Evolutionary conservation across 2,113 vertebrate species (phyloP).

Genomic region (Dunckerocampus dactyliophorus): DNA sequence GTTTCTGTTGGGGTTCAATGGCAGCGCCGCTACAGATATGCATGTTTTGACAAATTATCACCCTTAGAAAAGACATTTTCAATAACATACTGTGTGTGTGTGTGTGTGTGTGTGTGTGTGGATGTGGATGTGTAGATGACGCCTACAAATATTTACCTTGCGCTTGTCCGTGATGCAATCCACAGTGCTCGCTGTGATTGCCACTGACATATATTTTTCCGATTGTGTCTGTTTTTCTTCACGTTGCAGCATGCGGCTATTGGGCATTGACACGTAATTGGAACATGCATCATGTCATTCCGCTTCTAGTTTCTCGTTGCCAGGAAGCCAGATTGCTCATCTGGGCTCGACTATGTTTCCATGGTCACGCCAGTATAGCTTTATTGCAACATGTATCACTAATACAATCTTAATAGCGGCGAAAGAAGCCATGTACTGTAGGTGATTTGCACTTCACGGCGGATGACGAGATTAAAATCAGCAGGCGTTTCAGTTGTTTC

Average conservation of each 20-base stretch:
- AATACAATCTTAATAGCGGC: background rate
- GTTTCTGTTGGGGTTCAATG: too few species aligned
- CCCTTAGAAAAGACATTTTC: background rate
- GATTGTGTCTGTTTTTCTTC: constrained; percentile 15
- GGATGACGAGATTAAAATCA: background rate
- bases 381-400: constrained; percentile 7
- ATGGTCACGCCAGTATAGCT: constrained; percentile 12
- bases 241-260: constrained; percentile 3
- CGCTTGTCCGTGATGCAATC: constrained; percentile 17
- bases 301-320: background rate
- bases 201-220: constrained; percentile 26
- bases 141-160: background rate
- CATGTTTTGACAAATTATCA: too few species aligned
- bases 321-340: constrained; percentile 5
- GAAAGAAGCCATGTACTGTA: background rate
- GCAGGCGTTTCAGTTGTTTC: background rate
- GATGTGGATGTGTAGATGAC: background rate
- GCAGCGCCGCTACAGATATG: too few species aligned
- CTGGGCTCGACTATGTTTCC: constrained; percentile 9
- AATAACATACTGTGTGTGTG: too few species aligned
- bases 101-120: too few species aligned
- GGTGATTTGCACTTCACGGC: background rate
- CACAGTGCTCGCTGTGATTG: constrained; percentile 30
- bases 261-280: constrained; percentile 15
- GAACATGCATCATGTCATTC: constrained; percentile 13